These are phyloP conservation scores for Anoplius nigerrimus DNA, from an alignment of 2,888 invertebrate species.

Conservation along the genomic window DNA sequence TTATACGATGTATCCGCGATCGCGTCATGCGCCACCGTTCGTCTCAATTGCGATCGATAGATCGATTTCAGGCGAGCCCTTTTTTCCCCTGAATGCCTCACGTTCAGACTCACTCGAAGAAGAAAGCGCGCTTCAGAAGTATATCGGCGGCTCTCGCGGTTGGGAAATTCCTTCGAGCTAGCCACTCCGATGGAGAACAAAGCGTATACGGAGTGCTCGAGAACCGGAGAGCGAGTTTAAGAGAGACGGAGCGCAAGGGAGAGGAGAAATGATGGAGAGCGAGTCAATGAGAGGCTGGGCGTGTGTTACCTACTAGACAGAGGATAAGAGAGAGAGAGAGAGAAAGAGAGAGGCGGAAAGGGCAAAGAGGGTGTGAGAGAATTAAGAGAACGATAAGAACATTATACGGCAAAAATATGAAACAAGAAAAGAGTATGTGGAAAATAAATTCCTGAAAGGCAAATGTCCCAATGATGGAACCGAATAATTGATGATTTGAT, in stretches of 20 bases:
- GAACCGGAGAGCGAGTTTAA: not conserved
- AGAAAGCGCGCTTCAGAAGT: slow-evolving; percentile 28
- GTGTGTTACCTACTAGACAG: not conserved
- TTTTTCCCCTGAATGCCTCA: no score
- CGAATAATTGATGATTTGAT: no score
- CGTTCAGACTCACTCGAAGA: slow-evolving; percentile 1
- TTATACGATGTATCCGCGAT: not conserved
- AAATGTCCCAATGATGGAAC: no score
- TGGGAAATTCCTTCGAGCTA: slow-evolving; percentile 41
- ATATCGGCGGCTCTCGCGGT: slow-evolving; percentile 4
- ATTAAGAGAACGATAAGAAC: no score
- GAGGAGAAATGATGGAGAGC: not conserved
- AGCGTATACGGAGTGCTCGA: slow-evolving; percentile 13
- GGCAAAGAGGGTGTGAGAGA: not conserved
- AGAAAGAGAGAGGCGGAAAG: slow-evolving; percentile 17
- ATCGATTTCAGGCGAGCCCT: not conserved
- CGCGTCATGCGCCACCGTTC: not conserved
- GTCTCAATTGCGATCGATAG: not conserved
- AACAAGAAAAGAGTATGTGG: no score
- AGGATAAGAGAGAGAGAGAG: slow-evolving; percentile 15
- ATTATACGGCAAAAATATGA: not conserved
- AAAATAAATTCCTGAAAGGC: no score
- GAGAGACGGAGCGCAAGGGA: not conserved
- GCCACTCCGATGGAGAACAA: slow-evolving; percentile 33
- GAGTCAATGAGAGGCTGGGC: slow-evolving; percentile 17